A percentile compares a stretch with the other conserved stretches of the same genome.
Conservation (phyloP, 2,797 vertebrate species). For the Sarcophilus harrisii region DNA sequence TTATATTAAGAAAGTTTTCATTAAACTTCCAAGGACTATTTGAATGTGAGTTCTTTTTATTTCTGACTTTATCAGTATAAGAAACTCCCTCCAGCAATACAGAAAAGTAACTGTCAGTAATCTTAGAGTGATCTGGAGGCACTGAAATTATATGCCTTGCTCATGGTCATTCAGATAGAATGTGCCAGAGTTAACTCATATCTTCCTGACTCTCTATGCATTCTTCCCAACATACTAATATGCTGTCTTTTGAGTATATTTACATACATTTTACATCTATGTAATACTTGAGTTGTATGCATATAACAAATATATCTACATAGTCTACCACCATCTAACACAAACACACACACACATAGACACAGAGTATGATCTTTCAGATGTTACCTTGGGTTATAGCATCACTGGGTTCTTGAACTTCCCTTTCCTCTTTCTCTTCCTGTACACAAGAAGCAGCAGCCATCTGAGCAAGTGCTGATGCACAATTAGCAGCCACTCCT, state of each 20-base stretch:
- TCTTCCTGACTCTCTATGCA: not conserved
- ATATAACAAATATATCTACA: not conserved
- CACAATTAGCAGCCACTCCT: conserved; percentile 98
- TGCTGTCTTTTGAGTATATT: not conserved
- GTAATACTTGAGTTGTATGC: not conserved
- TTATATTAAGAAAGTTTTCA: not conserved
- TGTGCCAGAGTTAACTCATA: not conserved
- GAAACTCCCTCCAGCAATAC: not conserved
- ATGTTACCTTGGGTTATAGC: conserved; percentile 93
- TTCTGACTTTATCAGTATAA: not conserved
- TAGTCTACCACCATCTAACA: too few species aligned
- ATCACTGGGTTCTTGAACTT: conserved; percentile 89
- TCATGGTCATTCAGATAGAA: not conserved
- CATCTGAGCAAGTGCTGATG: conserved; percentile 98
- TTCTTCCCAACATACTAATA: not conserved
- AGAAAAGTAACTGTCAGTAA: not conserved
- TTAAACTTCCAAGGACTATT: not conserved
- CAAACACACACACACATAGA: too few species aligned
- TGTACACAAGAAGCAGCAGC: conserved; percentile 97
- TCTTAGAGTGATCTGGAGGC: not conserved
- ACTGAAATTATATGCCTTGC: not conserved
- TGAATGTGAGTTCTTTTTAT: not conserved
- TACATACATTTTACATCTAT: not conserved
- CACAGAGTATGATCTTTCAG: not conserved
- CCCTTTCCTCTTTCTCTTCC: conserved; percentile 95